A percentile compares a stretch with the other conserved stretches of the same genome.
Conservation (phyloP, 2,888 invertebrate species). For the Diaperis boleti region DNA sequence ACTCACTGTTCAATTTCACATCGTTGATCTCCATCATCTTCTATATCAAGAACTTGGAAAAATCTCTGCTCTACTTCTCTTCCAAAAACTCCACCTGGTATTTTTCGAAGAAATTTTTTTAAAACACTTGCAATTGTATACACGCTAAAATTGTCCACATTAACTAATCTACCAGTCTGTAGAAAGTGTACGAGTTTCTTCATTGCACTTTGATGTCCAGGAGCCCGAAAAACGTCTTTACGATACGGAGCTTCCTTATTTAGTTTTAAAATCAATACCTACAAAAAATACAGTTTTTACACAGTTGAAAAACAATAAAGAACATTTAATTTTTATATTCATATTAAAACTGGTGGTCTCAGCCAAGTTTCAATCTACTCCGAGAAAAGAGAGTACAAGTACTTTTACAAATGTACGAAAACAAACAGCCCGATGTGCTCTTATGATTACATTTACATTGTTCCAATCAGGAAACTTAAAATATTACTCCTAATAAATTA, state of each 20-base stretch:
- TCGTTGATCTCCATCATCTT: constrained; percentile 86
- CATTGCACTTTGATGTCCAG: constrained; percentile 95
- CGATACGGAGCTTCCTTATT: constrained; percentile 95
- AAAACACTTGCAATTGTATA: constrained; percentile 98
- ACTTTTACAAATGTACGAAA: no score
- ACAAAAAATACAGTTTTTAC: constrained; percentile 60
- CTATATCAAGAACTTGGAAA: constrained; percentile 88
- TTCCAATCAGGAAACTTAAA: no score
- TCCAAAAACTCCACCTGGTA: constrained; percentile 97
- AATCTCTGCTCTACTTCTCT: constrained; percentile 90
- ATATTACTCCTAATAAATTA: no score
- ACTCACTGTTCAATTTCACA: constrained; percentile 91
- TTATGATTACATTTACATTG: no score
- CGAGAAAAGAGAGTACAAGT: no score
- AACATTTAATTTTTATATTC: no score
- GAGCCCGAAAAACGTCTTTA: constrained; percentile 94
- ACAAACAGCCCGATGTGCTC: no score
- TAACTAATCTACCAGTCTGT: constrained; percentile 89
- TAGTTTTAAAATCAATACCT: constrained; percentile 91
- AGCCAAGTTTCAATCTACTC: no score
- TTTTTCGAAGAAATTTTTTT: constrained; percentile 96
- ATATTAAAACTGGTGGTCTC: no score
- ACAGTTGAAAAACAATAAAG: constrained; percentile 2
- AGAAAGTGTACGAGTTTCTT: constrained; percentile 93
- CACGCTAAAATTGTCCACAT: constrained; percentile 95